phyloP scores from a whole-genome alignment of 1,140 invertebrate species.

The Telenomus remus region DNA sequence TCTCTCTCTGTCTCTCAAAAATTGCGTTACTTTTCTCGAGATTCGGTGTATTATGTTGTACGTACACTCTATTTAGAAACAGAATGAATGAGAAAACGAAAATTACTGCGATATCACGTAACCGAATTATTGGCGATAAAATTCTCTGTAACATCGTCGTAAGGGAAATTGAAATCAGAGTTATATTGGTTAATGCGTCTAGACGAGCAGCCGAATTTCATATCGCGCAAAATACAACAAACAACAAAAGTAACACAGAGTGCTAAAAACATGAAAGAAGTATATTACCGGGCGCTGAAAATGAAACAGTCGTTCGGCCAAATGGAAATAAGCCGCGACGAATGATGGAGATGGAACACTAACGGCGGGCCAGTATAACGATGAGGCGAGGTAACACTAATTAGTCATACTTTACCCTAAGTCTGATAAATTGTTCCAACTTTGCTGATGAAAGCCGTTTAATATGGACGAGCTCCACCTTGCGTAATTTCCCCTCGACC shows the following conservation, averaged over 20 bases:
- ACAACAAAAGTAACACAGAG: no score
- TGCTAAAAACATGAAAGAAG: slow-evolving; percentile 1
- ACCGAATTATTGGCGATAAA: no score
- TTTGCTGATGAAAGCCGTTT: slow-evolving; percentile 67
- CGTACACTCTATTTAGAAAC: no score
- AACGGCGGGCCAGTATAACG: slow-evolving; percentile 56
- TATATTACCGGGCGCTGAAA: slow-evolving; percentile 40
- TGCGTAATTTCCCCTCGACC: slow-evolving; percentile 57
- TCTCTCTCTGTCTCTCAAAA: slow-evolving; percentile 44
- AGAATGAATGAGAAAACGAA: no score
- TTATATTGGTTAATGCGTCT: no score
- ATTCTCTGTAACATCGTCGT: no score
- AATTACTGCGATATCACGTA: no score
- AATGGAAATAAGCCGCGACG: slow-evolving; percentile 55
- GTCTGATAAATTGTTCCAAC: slow-evolving; percentile 69
- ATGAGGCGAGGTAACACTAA: slow-evolving; percentile 66
- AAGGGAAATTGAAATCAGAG: no score
- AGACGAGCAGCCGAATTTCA: no score
- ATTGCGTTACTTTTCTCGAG: slow-evolving; percentile 55
- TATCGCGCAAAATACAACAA: no score
- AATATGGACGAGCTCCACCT: slow-evolving; percentile 64
- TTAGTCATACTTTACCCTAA: slow-evolving; percentile 69
- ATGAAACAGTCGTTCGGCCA: slow-evolving; percentile 52
- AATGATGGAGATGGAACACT: slow-evolving; percentile 59
- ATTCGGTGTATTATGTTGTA: slow-evolving; percentile 20